Conservation (phyloP, 2,113 vertebrate species). For the Anguilla rostrata region DNA sequence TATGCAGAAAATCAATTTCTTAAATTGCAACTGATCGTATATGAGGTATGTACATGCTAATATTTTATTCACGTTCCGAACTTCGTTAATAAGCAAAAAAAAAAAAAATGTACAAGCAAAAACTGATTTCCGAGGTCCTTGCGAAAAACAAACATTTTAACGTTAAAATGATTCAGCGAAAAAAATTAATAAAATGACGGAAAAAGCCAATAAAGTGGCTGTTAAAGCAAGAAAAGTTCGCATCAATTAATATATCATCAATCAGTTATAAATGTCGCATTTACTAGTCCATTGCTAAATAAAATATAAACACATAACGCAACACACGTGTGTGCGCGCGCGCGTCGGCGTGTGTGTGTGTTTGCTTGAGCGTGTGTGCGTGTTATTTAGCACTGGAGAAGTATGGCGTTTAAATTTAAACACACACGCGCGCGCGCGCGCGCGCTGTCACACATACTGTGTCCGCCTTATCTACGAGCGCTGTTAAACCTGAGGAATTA, state of each 20-base stretch:
- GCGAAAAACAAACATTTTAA: background rate
- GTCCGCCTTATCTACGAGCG: background rate
- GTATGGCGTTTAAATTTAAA: too few species aligned
- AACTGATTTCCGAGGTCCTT: background rate
- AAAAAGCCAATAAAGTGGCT: background rate
- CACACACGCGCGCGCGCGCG: too few species aligned
- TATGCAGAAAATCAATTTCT: background rate
- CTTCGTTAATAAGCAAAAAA: background rate
- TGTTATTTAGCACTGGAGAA: too few species aligned
- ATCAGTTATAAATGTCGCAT: background rate
- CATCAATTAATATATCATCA: background rate
- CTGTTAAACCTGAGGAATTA: constrained; percentile 32
- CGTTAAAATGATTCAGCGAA: background rate
- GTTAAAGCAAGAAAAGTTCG: background rate
- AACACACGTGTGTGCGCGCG: too few species aligned
- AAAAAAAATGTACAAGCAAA: background rate
- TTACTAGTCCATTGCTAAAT: background rate
- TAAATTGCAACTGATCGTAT: background rate
- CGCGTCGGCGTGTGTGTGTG: too few species aligned
- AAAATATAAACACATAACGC: too few species aligned
- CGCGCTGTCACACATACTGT: too few species aligned
- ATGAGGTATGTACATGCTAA: background rate
- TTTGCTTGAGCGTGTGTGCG: too few species aligned
- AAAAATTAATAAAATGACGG: background rate
- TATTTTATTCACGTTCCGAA: background rate